Evolutionary conservation across 2,113 vertebrate species (phyloP).

Genomic region (Tor tambroides): DNA sequence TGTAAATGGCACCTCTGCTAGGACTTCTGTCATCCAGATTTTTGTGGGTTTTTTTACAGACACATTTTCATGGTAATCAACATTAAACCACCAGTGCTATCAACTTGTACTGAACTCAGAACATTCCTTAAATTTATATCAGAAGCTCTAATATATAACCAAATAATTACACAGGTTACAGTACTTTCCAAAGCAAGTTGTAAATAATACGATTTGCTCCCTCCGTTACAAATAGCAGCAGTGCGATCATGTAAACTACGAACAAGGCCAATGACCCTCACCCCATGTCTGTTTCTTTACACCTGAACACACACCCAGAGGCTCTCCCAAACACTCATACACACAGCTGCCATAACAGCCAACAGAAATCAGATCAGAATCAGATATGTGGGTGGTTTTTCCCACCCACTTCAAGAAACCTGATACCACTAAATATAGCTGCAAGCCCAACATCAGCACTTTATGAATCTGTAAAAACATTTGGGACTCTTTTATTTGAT

Average conservation of each 20-base stretch:
- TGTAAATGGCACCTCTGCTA: too few species aligned
- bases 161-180: conserved; percentile 2
- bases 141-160: neutral
- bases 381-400: conserved; percentile 22
- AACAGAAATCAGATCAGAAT: conserved; percentile 35
- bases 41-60: neutral
- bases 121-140: neutral
- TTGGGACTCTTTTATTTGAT: conserved; percentile 5
- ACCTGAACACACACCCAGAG: conserved; percentile 1
- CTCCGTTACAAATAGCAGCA: conserved; percentile 50
- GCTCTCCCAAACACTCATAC: neutral
- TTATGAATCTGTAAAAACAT: neutral
- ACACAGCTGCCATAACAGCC: conserved; percentile 3
- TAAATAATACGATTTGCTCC: conserved; percentile 47
- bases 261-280: conserved; percentile 6
- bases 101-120: neutral
- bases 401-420: neutral
- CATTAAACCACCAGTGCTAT: neutral
- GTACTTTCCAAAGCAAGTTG: neutral
- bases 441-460: neutral
- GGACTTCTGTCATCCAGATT: neutral
- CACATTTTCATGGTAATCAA: neutral
- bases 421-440: neutral
- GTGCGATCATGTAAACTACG: conserved; percentile 38
- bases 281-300: neutral